phyloP scores from a whole-genome alignment of 92 coral and sea anemone genomes.

The Virgularia gustaviana region DNA sequence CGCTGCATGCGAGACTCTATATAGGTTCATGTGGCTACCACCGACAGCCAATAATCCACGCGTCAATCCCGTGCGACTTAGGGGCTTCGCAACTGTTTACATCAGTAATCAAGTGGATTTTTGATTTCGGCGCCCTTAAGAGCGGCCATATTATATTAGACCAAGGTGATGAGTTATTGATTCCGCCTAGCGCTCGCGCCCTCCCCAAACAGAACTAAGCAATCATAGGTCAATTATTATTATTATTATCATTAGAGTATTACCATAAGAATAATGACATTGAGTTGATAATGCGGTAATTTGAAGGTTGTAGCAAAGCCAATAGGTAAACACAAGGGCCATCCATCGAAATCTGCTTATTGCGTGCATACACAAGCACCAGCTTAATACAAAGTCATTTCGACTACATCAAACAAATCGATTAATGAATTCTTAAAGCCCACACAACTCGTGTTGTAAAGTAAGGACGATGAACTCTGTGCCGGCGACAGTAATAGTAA shows the following conservation, averaged over 20 bases:
- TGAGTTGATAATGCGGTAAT: constrained; percentile 24
- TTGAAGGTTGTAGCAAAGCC: constrained; percentile 25
- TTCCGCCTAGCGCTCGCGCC: constrained; percentile 39
- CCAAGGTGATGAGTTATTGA: constrained; percentile 39
- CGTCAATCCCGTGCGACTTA: constrained; percentile 25
- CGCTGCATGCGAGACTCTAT: neutral
- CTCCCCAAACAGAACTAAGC: constrained; percentile 40
- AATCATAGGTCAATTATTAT: constrained; percentile 38
- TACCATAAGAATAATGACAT: constrained; percentile 30
- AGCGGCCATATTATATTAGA: constrained; percentile 11
- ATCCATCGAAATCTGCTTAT: neutral
- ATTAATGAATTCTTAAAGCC: too few species aligned
- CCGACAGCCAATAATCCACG: constrained; percentile 12
- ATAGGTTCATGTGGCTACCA: neutral
- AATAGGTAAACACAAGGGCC: neutral
- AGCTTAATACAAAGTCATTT: too few species aligned
- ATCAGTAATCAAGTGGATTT: constrained; percentile 34
- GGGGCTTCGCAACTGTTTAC: constrained; percentile 28
- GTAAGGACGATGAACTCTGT: too few species aligned
- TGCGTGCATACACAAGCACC: neutral
- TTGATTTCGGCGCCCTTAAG: constrained; percentile 42
- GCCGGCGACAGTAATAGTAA: too few species aligned
- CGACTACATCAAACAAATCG: too few species aligned
- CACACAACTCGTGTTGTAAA: too few species aligned
- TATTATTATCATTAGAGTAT: too few species aligned